Base-by-base conservation (phyloP, 2,797 vertebrate species). In the Bovichtus variegatus region DNA sequence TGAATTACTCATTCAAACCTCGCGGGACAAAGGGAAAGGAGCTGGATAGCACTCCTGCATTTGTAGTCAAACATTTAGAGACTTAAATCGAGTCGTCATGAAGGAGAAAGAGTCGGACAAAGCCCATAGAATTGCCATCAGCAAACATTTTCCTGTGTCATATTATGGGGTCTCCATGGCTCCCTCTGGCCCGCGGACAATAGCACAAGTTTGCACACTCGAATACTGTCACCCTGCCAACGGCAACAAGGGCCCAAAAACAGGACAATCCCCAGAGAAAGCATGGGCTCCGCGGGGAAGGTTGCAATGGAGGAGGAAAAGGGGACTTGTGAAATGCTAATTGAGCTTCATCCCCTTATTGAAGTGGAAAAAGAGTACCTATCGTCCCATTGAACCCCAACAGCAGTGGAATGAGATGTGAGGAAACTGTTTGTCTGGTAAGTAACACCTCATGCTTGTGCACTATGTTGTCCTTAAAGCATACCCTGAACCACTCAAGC, bases 51-150 rank as follows among this genome's bases (percentile, higher is more conserved):
- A 98, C 97, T 98, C 97, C 96, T 94, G 97, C 98, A 98, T 99
- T 98, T 99, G 98, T 99, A 98, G 97, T 98, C 98, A 99, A 99
- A 99, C 98, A 99, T 98, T 98, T 97, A 97, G 98, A 97, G 97
- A 99, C 97, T 99, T 99, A 99, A 99, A 99, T 99, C 98, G 98
- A 99, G 98, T 99, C 98, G 98, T 99, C 97, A 96, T 99, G 98
- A 99, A 98, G 97, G 97, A 98, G 97, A 99, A 98, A 98, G 97
- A 98, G 95, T 97, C 94, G 96, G 96, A 99, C 98, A 99, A 99
- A 99, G 97, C 97, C 98, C 98, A 99, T 99, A 99, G 98, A 99
- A 99, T 97, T 97, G 97, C 98, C 98, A 99, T 99, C 97, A 99
- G 98, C 97, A 99, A 98, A 99, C 98, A 99, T 98, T 99, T 99